These are phyloP conservation scores for Nesoenas mayeri DNA, from an alignment of 2,113 vertebrate species.

Conservation along the genomic window DNA sequence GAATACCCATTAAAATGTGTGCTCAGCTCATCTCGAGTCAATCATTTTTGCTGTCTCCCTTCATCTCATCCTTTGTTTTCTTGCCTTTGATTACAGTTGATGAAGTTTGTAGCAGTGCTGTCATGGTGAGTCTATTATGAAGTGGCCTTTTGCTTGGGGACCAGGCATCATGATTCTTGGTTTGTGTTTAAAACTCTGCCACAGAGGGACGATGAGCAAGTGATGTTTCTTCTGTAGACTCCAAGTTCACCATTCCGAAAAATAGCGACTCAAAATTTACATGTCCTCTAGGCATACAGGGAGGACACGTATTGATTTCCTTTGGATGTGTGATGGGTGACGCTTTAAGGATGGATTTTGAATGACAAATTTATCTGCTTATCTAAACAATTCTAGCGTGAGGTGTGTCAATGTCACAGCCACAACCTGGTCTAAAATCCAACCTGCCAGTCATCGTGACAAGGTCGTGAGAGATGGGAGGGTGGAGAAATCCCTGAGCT, in stretches of 20 bases:
- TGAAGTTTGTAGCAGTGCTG: constrained; percentile 23
- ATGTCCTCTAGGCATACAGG: neutral
- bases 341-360: neutral
- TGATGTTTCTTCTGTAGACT: neutral
- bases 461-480: neutral
- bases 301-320: neutral
- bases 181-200: neutral
- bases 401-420: constrained; percentile 44
- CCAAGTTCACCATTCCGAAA: neutral
- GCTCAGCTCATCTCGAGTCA: neutral
- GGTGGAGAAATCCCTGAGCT: neutral
- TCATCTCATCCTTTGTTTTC: neutral
- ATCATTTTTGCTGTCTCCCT: neutral
- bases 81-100: neutral
- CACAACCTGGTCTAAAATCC: constrained; percentile 6
- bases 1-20: constrained; percentile 55
- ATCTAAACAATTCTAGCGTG: neutral
- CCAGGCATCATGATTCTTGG: neutral
- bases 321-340: neutral
- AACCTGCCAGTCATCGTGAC: constrained; percentile 34
- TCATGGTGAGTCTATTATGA: neutral
- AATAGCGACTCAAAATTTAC: neutral
- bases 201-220: neutral
- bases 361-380: constrained; percentile 10
- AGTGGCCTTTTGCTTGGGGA: neutral